Base-by-base conservation (phyloP, 2,113 vertebrate genomes). In the Dryoscopus gambensis region DNA sequence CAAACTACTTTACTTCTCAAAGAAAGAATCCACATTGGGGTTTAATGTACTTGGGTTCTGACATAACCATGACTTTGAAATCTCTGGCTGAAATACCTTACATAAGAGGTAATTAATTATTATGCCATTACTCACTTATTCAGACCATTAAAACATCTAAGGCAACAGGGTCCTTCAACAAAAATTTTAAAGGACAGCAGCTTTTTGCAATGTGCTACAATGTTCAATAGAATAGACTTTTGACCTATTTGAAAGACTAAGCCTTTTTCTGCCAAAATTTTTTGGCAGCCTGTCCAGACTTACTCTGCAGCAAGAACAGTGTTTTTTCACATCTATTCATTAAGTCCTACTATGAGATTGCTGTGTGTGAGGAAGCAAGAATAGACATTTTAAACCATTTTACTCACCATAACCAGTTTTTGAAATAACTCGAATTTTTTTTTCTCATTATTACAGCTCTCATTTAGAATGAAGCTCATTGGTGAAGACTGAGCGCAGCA, bases 41-140 rank as follows among this genome's bases (percentile, higher is more conserved):
- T 75, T 97, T 94, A 93, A 90, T 20, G 68, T 88, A 90, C 90
- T 92, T 78, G 56, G 27, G 52, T 84, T 92, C 80, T 90, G 81
- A 95, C 89, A 96, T 55, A 91, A 95, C 40, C 52, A 39, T 57
- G 84, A 93, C 94, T 91, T 95, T 76, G 84, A 95, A 94, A 95
- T 82, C 62, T 84, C 65, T 92, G 62, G 35, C 35, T 91, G 78
- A 95, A 95, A 94, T 85, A 84, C 56, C 77, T 75, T 96, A 92
- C 70, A 87, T 68, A 89, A 95, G 87, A 95, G 57, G 89, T 91
- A 95, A 95, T 95, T 95, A 85, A 91, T 95, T 97, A 94, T 84
- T 87, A 87, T 89, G 69, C 87, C 77, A 82, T 95, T 95, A 91
- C 70, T 96, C 80, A 86, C 71, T 90, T 94, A 76, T 46, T 91